Base-by-base conservation (phyloP, 1,140 invertebrate species). In the Sinonovacula constricta region DNA sequence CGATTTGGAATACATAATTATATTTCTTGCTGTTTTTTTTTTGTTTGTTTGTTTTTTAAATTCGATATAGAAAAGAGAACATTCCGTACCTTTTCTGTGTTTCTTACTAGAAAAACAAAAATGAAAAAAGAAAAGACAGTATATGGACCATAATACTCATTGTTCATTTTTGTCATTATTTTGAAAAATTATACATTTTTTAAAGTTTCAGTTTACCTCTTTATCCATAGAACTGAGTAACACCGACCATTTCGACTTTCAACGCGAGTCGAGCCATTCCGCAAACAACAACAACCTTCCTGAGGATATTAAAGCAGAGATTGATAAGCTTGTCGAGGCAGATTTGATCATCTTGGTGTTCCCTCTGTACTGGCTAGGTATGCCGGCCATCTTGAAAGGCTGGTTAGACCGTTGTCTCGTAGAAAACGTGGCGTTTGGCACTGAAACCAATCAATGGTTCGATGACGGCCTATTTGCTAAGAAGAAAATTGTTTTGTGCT, bases 331-430 rank as follows among this genome's bases (percentile, higher is more conserved):
- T 1, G n/a, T 74, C 26, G 10, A 26, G 33, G 80, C 84, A 10
- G 81, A 84, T 59, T 54, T 85, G 4, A 54, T 85, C 15, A 84
- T 84, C 28, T 74, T 85, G 4, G 82, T 84, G 39, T 85, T 84
- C 70, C 84, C 84, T 18, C 26, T 84, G 30, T 84, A 83, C 51
- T 84, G 82, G 81, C 34, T 78, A 12, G 57, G 65, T 14, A 26
- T 84, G 15, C 84, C 84, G 0, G 82, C 84, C 14, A 85, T 85
- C 36, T 36, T 85, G 14, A 85, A 85, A 51, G 84, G 84, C 1
- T 85, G 84, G 84, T 30, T 85, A 28, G 84, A 85, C 39, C 33
- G 69, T 24, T 74, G 71, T 28, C 36, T 74, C 24, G 45, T 26
- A 2, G 71, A 74, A 2, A 26, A 39, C 10, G 39, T 63, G 3